phyloP scores from a whole-genome alignment of 2,888 invertebrate species.

The Chloromyia formosa region DNA sequence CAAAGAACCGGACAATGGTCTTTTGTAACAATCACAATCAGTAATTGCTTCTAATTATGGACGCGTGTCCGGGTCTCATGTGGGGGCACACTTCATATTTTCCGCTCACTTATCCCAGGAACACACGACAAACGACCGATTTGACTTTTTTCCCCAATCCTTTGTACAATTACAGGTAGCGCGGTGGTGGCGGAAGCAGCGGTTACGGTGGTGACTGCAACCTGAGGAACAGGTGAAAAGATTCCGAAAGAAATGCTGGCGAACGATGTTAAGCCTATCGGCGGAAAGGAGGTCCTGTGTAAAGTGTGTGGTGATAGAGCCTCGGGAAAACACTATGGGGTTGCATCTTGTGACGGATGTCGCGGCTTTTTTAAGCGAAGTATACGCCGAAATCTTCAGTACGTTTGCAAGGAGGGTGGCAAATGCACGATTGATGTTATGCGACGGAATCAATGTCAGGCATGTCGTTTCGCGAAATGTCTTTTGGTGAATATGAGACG shows the following conservation, averaged over 20 bases:
- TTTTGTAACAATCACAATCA: background rate
- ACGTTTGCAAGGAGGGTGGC: conserved; percentile 90
- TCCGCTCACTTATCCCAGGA: conserved; percentile 36
- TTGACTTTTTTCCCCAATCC: conserved; percentile 27
- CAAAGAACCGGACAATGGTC: too few species aligned
- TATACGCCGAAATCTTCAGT: conserved; percentile 89
- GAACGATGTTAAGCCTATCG: conserved; percentile 19
- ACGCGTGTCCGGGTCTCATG: conserved; percentile 39
- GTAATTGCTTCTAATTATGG: conserved; percentile 44
- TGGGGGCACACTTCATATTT: conserved; percentile 15
- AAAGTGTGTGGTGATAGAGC: conserved; percentile 90
- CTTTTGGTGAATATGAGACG: conserved; percentile 92
- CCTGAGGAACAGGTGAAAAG: conserved; percentile 37
- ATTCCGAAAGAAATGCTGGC: conserved; percentile 24
- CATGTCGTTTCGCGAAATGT: conserved; percentile 92
- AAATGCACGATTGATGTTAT: conserved; percentile 91
- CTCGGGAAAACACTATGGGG: conserved; percentile 85
- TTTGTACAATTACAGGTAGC: conserved; percentile 39
- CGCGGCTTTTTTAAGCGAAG: conserved; percentile 94
- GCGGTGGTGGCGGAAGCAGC: too few species aligned
- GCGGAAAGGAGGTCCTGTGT: conserved; percentile 70
- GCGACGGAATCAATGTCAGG: conserved; percentile 92
- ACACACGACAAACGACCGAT: background rate
- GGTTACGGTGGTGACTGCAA: background rate
- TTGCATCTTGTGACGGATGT: conserved; percentile 81